Percentiles rank a stretch among this genome's conserved stretches.
Conservation (phyloP, 2,888 invertebrate species). For the Meghimatium bilineatum region DNA sequence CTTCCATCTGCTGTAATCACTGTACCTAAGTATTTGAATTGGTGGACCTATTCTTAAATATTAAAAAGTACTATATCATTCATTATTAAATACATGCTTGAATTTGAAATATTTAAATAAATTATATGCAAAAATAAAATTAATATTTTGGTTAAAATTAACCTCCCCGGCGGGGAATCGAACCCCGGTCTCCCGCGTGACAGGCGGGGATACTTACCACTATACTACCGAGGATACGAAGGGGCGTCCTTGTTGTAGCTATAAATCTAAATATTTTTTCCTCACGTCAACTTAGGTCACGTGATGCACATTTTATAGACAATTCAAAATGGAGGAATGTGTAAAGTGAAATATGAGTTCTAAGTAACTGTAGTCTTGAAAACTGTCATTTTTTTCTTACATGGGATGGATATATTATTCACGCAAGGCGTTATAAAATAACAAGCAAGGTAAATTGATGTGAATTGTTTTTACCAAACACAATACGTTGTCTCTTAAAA, state of each 20-base stretch:
- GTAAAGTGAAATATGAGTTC: neutral
- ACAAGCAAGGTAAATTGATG: neutral
- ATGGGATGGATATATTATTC: conserved; percentile 5
- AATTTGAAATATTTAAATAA: too few species aligned
- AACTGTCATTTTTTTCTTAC: neutral
- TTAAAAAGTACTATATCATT: too few species aligned
- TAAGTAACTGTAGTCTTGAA: neutral
- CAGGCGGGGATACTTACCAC: conserved; percentile 57
- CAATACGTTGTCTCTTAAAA: neutral
- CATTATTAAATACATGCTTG: too few species aligned
- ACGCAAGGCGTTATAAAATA: neutral
- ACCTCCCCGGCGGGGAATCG: conserved; percentile 57
- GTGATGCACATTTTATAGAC: neutral
- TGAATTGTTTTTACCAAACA: neutral
- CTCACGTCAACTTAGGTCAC: neutral
- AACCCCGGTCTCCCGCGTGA: conserved; percentile 58
- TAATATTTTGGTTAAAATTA: too few species aligned
- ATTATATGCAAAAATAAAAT: too few species aligned
- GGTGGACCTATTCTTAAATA: too few species aligned
- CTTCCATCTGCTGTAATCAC: too few species aligned
- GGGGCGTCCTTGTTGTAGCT: neutral
- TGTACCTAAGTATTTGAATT: too few species aligned
- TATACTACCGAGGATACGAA: conserved; percentile 54
- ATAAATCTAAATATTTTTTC: neutral
- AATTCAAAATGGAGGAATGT: conserved; percentile 25